Base-by-base conservation (phyloP, 2,113 vertebrate genomes). In the Orthonyx spaldingii region DNA sequence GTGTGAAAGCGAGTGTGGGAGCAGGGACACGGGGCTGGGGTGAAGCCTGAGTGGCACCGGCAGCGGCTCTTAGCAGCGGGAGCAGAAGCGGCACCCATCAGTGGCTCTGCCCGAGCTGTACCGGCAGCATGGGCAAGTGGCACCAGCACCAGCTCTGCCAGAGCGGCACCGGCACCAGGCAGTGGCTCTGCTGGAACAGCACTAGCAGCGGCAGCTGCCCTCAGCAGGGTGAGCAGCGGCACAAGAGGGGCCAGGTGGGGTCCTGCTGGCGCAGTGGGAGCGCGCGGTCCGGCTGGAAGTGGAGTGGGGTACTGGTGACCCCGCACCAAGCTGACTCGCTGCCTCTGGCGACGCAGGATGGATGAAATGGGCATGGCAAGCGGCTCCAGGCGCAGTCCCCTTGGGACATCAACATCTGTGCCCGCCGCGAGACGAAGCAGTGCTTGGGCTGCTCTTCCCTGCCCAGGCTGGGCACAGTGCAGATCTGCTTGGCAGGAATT, bases 341-440 rank as follows among this genome's bases (percentile, higher is more conserved):
- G 21, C 21, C 33, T 37, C 13, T 13, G 47, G 27, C 27, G 4
- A 28, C n/a, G 21, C 9, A 6, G 28, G 11, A 59, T 1, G 20
- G 55, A 32, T 3, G 10, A 16, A 59, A 60, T 2, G 41, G 57
- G 50, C 1, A 6, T 13, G 9, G 52, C 30, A 9, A 47, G 46
- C 16, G 13, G 35, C 56, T 35, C 32, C 32, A 5, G 26, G 21
- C 28, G 41, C 55, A 42, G 55, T 10, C 52, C 69, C 27, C 2
- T 6, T 11, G 30, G 33, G 28, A n/a, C 12, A 28, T 26, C 28
- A 24, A 21, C 17, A 42, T n/a, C 27, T 2, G 2, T 39, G 23
- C 28, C n/a, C 3, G 1, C 37, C 0, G 11, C 5, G 2, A 69
- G 42, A 61, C 5, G 6, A 41, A 21, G 19, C 26, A 18, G 37